Evolutionary conservation across 2,797 vertebrate species (phyloP).

Genomic region (Pseudomugil tenellus): DNA sequence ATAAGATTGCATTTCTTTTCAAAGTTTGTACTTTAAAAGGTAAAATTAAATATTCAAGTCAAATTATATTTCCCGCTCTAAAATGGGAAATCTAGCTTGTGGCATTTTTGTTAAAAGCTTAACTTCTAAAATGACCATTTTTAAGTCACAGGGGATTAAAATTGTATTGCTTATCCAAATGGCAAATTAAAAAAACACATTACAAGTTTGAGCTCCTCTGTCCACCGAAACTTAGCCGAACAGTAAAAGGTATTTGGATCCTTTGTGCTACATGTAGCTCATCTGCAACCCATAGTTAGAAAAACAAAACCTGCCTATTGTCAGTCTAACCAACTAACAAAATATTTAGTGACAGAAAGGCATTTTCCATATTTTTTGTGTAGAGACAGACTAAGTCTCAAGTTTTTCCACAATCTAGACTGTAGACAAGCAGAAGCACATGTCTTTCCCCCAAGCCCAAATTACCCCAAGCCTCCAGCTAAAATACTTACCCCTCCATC

Average conservation of each 20-base stretch:
- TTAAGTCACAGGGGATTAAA: too few relatives aligned
- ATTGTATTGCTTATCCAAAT: not conserved
- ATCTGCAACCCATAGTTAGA: not conserved
- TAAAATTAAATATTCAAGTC: too few relatives aligned
- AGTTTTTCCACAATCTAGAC: conserved; percentile 29
- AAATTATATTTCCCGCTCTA: too few relatives aligned
- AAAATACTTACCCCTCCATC: conserved; percentile 59
- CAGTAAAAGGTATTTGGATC: not conserved
- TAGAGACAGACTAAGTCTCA: conserved; percentile 28
- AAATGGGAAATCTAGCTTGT: too few relatives aligned
- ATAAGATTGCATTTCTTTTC: not conserved
- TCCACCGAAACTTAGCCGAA: not conserved
- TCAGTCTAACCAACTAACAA: not conserved
- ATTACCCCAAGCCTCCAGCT: conserved; percentile 22
- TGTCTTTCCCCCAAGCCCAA: conserved; percentile 57
- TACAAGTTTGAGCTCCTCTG: not conserved
- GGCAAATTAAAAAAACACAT: not conserved
- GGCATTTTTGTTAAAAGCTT: not conserved
- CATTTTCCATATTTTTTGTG: conserved; percentile 24
- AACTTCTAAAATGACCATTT: not conserved
- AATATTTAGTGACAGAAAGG: conserved; percentile 20
- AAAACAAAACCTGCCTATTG: not conserved
- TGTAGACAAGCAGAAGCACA: conserved; percentile 27
- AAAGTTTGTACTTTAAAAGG: not conserved
- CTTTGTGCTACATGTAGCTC: conserved; percentile 1